Conservation (phyloP, 2,113 vertebrate genomes). For the Phalacrocorax aristotelis region DNA sequence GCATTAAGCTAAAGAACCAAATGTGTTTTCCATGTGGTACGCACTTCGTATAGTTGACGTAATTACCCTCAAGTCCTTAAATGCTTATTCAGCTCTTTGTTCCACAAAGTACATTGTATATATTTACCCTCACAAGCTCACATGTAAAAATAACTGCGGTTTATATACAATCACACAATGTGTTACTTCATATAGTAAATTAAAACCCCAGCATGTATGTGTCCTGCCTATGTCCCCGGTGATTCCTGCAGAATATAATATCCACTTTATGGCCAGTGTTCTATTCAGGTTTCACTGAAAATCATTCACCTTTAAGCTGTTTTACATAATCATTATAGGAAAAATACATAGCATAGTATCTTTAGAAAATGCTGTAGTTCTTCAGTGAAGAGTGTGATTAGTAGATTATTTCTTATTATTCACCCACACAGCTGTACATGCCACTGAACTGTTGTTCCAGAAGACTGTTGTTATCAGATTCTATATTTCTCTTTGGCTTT, state of each 20-base stretch:
- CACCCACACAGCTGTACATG: not conserved
- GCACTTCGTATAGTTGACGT: not conserved
- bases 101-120: not conserved
- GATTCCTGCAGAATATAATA: not conserved
- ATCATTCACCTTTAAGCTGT: not conserved
- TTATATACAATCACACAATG: not conserved
- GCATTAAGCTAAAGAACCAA: not conserved
- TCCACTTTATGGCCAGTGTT: not conserved
- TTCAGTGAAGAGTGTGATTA: not conserved
- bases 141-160: not conserved
- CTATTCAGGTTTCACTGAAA: not conserved
- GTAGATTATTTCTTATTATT: not conserved
- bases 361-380: not conserved
- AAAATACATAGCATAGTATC: not conserved
- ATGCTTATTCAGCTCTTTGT: not conserved
- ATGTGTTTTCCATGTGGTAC: not conserved
- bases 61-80: not conserved
- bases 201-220: not conserved
- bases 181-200: not conserved
- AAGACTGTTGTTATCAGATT: constrained; percentile 46
- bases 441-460: not conserved
- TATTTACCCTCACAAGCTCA: not conserved
- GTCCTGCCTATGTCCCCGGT: too few relatives aligned
- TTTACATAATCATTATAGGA: not conserved
- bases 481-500: constrained; percentile 83